phyloP scores from a whole-genome alignment of 2,113 vertebrate species.

The Anseranas semipalmata region DNA sequence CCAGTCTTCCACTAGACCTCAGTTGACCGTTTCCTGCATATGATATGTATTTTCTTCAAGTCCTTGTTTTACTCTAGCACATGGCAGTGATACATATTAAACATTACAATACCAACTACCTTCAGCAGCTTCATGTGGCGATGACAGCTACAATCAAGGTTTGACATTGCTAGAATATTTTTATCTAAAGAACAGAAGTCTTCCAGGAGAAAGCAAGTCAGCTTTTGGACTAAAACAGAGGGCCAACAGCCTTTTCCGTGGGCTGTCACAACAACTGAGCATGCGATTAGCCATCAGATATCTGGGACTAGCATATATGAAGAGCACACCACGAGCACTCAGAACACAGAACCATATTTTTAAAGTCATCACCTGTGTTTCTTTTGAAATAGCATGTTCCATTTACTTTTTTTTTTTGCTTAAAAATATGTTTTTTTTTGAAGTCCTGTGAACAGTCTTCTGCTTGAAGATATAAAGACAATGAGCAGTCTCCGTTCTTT shows the following conservation, averaged over 20 bases:
- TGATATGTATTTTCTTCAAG: not conserved
- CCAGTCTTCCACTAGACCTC: not conserved
- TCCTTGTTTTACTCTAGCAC: not conserved
- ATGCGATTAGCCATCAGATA: not conserved
- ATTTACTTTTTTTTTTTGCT: not conserved
- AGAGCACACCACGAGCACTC: not conserved
- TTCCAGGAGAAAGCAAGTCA: not conserved
- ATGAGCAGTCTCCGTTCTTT: not conserved
- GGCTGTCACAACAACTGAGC: not conserved
- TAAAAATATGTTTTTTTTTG: not conserved
- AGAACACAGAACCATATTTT: not conserved
- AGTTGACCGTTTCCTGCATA: not conserved
- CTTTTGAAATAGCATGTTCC: not conserved
- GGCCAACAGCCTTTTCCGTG: not conserved
- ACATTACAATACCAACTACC: not conserved
- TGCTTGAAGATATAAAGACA: not conserved
- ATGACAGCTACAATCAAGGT: not conserved
- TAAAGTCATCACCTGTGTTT: not conserved
- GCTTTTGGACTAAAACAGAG: not conserved
- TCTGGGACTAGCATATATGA: not conserved
- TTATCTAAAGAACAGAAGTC: not conserved
- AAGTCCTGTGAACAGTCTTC: not conserved
- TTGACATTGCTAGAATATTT: not conserved
- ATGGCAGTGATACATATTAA: not conserved
- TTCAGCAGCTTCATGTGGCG: rapidly evolving